These are phyloP conservation scores for Amphipyra tragopoginis DNA, from an alignment of 2,888 invertebrate genomes.

Conservation along the genomic window DNA sequence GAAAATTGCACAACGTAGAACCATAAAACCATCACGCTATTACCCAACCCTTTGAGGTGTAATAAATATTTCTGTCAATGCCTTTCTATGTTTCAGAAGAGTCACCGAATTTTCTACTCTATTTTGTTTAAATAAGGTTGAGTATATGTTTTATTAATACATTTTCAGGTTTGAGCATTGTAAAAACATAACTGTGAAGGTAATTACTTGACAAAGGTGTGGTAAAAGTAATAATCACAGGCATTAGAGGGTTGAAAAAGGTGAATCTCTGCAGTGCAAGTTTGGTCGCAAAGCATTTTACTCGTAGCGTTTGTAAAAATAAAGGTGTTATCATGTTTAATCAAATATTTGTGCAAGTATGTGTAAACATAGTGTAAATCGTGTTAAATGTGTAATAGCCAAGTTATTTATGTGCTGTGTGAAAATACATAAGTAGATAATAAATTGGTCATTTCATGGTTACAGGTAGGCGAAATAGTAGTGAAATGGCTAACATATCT, in stretches of 20 bases:
- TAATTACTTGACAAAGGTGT: conserved; percentile 82
- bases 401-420: conserved; percentile 47
- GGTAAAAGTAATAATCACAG: conserved; percentile 82
- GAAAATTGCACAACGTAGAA: conserved; percentile 85
- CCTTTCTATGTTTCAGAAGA: conserved; percentile 41
- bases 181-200: conserved; percentile 78
- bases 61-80: conserved; percentile 82
- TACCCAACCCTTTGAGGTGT: conserved; percentile 87
- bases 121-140: conserved; percentile 39
- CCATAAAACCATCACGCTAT: conserved; percentile 86
- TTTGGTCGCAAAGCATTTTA: conserved; percentile 69
- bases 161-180: conserved; percentile 59
- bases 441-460: conserved; percentile 32
- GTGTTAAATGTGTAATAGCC: conserved; percentile 15
- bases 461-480: conserved; percentile 41
- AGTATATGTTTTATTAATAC: conserved; percentile 25
- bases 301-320: conserved; percentile 36
- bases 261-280: conserved; percentile 71
- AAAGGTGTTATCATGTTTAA: conserved; percentile 11
- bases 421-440: conserved; percentile 38
- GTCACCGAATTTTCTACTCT: conserved; percentile 58
- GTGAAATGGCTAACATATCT: conserved; percentile 17
- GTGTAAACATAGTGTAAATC: conserved; percentile 29
- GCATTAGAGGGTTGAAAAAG: conserved; percentile 73
- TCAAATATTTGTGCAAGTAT: conserved; percentile 23